phyloP scores from a whole-genome alignment of 2,888 invertebrate genomes.

The Lasioglossum vierecki region DNA sequence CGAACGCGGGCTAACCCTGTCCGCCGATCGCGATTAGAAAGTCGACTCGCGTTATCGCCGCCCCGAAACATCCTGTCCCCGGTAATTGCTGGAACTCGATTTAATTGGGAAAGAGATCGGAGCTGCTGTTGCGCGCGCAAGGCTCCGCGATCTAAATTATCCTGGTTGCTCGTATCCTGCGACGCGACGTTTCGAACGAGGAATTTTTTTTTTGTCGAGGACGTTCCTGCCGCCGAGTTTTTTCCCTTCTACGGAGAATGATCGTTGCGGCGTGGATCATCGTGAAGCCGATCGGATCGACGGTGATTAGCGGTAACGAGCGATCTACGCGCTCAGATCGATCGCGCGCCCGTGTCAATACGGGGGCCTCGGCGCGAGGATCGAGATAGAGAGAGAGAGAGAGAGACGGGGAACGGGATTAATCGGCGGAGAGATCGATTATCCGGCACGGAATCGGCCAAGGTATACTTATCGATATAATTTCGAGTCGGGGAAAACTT shows the following conservation, averaged over 20 bases:
- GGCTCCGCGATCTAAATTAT: conserved; percentile 59
- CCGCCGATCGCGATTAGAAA: conserved; percentile 65
- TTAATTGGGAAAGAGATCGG: conserved; percentile 66
- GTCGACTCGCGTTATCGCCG: conserved; percentile 60
- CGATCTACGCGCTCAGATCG: conserved; percentile 27
- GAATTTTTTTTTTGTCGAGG: background rate
- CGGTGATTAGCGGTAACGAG: conserved; percentile 51
- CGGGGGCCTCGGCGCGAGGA: background rate
- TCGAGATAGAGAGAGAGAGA: background rate
- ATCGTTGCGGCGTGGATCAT: conserved; percentile 34
- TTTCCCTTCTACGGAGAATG: background rate
- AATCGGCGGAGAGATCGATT: conserved; percentile 48
- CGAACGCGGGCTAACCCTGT: conserved; percentile 47
- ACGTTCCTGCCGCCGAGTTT: background rate
- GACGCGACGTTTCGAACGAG: background rate
- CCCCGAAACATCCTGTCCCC: conserved; percentile 65
- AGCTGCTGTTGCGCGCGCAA: conserved; percentile 15
- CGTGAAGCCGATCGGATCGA: conserved; percentile 37
- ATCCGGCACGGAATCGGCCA: conserved; percentile 39
- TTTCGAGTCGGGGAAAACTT: conserved; percentile 32
- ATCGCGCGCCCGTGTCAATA: conserved; percentile 41
- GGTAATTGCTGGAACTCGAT: conserved; percentile 58
- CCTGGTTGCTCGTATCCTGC: conserved; percentile 45
- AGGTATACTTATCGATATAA: conserved; percentile 27
- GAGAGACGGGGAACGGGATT: conserved; percentile 30